A percentile compares a stretch with the other conserved stretches of the same genome.
These are phyloP conservation scores for Etheostoma perlongum DNA, from an alignment of 2,797 vertebrate species.

Conservation along the genomic window DNA sequence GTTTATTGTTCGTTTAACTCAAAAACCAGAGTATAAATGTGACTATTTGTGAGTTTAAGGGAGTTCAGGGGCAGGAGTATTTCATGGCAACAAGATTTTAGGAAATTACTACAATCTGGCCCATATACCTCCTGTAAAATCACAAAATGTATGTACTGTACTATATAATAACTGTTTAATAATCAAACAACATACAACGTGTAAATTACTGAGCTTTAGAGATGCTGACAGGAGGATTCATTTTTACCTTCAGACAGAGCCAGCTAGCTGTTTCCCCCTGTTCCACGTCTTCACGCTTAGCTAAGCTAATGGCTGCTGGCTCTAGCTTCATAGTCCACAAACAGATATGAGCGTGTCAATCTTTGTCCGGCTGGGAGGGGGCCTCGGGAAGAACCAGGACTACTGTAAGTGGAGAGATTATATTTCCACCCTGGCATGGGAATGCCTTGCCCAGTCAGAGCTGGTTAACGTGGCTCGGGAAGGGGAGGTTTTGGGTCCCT, in stretches of 20 bases:
- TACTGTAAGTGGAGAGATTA: too few relatives aligned
- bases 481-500: too few relatives aligned
- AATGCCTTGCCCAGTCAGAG: too few relatives aligned
- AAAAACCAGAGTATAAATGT: background rate
- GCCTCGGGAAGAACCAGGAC: too few relatives aligned
- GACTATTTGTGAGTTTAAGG: background rate
- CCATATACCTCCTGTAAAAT: background rate
- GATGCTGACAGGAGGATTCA: background rate
- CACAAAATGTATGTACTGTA: background rate
- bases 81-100: background rate
- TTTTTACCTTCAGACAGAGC: background rate
- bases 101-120: background rate
- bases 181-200: background rate
- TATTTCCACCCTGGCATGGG: too few relatives aligned
- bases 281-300: background rate
- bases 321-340: background rate
- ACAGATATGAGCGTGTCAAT: background rate
- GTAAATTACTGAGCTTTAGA: background rate
- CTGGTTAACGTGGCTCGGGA: too few relatives aligned
- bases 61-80: fast-evolving
- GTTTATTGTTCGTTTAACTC: background rate
- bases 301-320: background rate
- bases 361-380: too few relatives aligned
- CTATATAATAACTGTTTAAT: background rate
- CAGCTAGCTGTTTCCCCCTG: background rate